A percentile compares a stretch with the other conserved stretches of the same genome.
Conservation (phyloP, 2,113 vertebrate genomes). For the Antechinus flavipes region DNA sequence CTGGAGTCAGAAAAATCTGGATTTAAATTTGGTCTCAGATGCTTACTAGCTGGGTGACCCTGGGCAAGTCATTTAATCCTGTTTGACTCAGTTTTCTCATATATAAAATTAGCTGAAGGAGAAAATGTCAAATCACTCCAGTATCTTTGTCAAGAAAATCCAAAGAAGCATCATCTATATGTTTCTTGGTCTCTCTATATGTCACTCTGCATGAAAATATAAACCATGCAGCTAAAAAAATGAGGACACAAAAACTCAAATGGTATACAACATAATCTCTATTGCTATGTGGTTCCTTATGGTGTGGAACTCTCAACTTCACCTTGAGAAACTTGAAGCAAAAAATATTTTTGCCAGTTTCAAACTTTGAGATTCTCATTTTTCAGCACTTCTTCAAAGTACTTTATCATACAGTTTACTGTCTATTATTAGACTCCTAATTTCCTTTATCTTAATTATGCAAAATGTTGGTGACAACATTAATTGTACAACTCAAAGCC, state of each 20-base stretch:
- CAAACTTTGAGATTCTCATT: background rate
- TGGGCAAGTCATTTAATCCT: background rate
- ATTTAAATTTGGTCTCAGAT: background rate
- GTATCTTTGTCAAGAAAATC: background rate
- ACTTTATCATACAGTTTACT: background rate
- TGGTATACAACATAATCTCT: background rate
- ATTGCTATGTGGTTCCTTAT: background rate
- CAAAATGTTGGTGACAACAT: slow-evolving; percentile 44
- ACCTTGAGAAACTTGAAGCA: background rate
- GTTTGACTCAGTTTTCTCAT: background rate
- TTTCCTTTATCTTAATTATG: slow-evolving; percentile 39
- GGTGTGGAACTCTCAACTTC: background rate
- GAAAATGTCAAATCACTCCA: background rate
- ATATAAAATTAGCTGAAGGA: background rate
- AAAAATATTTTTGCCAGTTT: background rate
- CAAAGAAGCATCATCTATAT: background rate
- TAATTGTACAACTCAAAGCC: slow-evolving; percentile 21
- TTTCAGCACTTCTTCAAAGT: background rate
- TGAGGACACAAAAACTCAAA: background rate
- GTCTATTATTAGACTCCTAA: background rate
- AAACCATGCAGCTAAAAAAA: background rate
- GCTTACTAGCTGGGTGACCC: background rate
- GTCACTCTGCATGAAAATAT: background rate
- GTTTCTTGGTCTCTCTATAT: no score
- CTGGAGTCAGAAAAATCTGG: background rate